phyloP scores from a whole-genome alignment of 2,888 invertebrate species.

The Steinernema hermaphroditum region DNA sequence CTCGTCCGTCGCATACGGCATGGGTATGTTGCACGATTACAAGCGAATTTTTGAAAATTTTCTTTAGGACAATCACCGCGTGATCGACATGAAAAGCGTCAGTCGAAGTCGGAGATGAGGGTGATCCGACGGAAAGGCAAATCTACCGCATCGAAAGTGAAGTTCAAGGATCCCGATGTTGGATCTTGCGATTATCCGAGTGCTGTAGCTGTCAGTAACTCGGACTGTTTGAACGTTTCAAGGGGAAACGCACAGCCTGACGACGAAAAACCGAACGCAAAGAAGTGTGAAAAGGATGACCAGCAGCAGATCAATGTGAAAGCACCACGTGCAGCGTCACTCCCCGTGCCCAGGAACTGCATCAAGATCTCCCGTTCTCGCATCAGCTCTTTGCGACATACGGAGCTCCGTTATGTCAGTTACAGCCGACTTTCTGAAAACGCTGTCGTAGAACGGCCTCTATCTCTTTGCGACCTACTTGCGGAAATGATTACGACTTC shows the following conservation, averaged over 20 bases:
- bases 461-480: not conserved
- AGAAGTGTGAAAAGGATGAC: not conserved
- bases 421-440: not conserved
- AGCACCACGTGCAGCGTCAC: not conserved
- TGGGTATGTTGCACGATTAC: not conserved
- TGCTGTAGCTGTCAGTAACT: not conserved
- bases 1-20: not conserved
- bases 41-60: too few species aligned
- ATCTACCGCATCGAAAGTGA: not conserved
- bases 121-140: not conserved
- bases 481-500: not conserved
- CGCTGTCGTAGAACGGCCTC: not conserved
- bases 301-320: not conserved
- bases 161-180: not conserved
- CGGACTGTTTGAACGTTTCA: not conserved
- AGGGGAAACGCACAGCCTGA: not conserved
- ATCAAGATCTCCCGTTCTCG: not conserved
- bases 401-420: conserved; percentile 15
- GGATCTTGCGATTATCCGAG: not conserved
- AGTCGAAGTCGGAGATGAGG: not conserved
- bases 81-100: not conserved
- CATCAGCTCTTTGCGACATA: not conserved
- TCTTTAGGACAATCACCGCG: not conserved
- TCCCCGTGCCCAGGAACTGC: not conserved
- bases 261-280: not conserved